phyloP scores from a whole-genome alignment of 2,888 invertebrate species.

The Pheosia gnoma region DNA sequence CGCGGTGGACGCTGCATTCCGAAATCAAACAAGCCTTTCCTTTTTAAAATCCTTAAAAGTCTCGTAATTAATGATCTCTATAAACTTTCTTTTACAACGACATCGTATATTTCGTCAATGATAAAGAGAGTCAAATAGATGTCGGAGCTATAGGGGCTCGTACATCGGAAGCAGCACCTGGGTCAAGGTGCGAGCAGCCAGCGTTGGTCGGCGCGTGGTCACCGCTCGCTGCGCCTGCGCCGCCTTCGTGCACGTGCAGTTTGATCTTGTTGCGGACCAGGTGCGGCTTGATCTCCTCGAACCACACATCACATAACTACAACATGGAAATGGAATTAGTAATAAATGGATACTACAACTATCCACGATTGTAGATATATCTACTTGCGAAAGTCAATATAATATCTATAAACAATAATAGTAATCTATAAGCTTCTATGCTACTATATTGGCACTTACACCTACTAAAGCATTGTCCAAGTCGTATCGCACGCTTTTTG shows the following conservation, averaged over 20 bases:
- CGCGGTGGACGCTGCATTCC: conserved; percentile 54
- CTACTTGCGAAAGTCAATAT: too few species aligned
- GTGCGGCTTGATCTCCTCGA: conserved; percentile 76
- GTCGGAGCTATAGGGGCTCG: conserved; percentile 54
- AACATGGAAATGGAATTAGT: neutral
- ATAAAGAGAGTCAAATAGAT: conserved; percentile 9
- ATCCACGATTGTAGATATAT: too few species aligned
- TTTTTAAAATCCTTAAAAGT: neutral
- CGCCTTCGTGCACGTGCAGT: conserved; percentile 61
- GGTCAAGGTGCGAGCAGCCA: conserved; percentile 66
- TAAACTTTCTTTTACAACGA: neutral
- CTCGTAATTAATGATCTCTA: neutral
- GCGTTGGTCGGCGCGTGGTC: conserved; percentile 46
- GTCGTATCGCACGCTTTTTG: conserved; percentile 67
- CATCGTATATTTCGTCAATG: neutral
- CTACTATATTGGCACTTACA: conserved; percentile 50
- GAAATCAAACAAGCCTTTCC: conserved; percentile 1
- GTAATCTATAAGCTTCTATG: too few species aligned
- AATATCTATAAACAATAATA: too few species aligned
- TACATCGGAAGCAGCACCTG: conserved; percentile 79
- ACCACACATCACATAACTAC: conserved; percentile 78
- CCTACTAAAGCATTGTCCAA: conserved; percentile 73
- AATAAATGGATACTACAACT: conserved; percentile 30
- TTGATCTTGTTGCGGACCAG: conserved; percentile 73
- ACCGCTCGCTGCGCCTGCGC: conserved; percentile 41